These are phyloP conservation scores for Laticauda colubrina DNA, from an alignment of 2,113 vertebrate species.

Conservation along the genomic window DNA sequence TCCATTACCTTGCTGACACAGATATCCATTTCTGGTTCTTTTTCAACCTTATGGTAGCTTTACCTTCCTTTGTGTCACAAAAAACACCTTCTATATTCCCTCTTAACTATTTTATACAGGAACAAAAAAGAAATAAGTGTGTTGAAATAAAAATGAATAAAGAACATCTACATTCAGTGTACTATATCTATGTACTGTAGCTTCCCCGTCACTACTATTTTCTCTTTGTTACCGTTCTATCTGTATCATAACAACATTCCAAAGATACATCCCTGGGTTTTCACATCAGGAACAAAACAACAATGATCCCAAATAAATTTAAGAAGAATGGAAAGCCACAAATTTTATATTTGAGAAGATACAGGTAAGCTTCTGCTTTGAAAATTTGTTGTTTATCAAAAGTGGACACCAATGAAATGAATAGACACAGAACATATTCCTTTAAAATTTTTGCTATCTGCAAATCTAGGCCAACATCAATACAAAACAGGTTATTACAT, in stretches of 20 bases:
- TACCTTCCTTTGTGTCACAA: background rate
- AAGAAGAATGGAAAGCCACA: background rate
- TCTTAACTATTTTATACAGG: background rate
- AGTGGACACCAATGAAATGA: background rate
- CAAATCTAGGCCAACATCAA: no score
- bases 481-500: no score
- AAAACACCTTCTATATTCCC: background rate
- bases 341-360: background rate
- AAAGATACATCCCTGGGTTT: background rate
- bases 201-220: background rate
- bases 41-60: background rate
- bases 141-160: background rate
- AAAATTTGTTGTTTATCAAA: background rate
- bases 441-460: background rate
- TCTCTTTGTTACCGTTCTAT: background rate
- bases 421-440: background rate
- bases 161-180: background rate
- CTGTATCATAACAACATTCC: background rate
- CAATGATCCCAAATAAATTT: background rate
- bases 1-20: background rate
- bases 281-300: background rate
- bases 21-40: background rate
- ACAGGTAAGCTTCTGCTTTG: background rate
- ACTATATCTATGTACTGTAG: background rate
- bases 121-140: background rate